These are phyloP conservation scores for Epizoanthus rinbou DNA, from an alignment of 92 coral and sea anemone genomes.

Conservation along the genomic window DNA sequence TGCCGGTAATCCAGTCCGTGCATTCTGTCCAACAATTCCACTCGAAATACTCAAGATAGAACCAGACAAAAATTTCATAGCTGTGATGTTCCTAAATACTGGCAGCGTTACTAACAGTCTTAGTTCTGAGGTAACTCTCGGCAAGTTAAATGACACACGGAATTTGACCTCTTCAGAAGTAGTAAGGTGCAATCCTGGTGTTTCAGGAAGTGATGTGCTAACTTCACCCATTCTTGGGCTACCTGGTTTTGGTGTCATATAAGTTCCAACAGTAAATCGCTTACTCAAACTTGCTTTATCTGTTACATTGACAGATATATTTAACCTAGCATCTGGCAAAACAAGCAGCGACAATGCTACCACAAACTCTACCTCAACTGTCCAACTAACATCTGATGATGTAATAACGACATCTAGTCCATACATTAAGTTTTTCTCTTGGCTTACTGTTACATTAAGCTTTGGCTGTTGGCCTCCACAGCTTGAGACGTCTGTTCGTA, in stretches of 20 bases:
- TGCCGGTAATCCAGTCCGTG: slow-evolving; percentile 44
- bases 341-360: slow-evolving; percentile 54
- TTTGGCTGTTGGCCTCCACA: slow-evolving; percentile 53
- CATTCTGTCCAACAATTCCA: slow-evolving; percentile 57
- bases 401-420: slow-evolving; percentile 36
- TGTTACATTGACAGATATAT: slow-evolving; percentile 62
- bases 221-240: slow-evolving; percentile 34
- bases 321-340: slow-evolving; percentile 61
- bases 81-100: slow-evolving; percentile 56
- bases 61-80: slow-evolving; percentile 63
- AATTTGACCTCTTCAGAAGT: slow-evolving; percentile 67
- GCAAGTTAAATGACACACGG: slow-evolving; percentile 58
- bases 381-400: slow-evolving; percentile 82
- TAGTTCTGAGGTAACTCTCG: slow-evolving; percentile 75
- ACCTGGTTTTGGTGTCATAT: slow-evolving; percentile 48
- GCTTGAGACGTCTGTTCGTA: slow-evolving; percentile 59
- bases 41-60: slow-evolving; percentile 48
- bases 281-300: slow-evolving; percentile 32
- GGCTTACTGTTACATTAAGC: slow-evolving; percentile 38
- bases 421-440: slow-evolving; percentile 1
- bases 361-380: slow-evolving; percentile 44
- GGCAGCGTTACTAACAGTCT: slow-evolving; percentile 61
- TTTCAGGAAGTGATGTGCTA: slow-evolving; percentile 58
- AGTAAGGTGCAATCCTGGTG: slow-evolving; percentile 65
- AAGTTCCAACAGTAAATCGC: slow-evolving; percentile 56